phyloP scores from a whole-genome alignment of 2,113 vertebrate species.

The Antechinus stuartii region DNA sequence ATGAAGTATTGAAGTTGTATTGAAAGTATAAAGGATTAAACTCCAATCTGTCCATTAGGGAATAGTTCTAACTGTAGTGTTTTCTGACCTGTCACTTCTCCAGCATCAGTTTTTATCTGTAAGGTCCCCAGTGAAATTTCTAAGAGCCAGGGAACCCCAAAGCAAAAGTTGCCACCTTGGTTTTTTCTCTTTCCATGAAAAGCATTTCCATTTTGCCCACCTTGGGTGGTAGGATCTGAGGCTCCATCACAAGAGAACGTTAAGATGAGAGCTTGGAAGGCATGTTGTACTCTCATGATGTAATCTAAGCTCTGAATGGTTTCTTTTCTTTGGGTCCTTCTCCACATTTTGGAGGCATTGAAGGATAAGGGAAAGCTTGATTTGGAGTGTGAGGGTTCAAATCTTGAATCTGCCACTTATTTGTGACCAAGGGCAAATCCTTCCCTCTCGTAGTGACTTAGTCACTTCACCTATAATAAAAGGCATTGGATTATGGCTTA shows the following conservation, averaged over 20 bases:
- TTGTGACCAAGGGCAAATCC: background rate
- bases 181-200: background rate
- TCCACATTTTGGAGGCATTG: background rate
- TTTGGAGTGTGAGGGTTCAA: background rate
- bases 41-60: background rate
- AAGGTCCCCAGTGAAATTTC: background rate
- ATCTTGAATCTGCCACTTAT: background rate
- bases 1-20: background rate
- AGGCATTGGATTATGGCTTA: background rate
- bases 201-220: background rate
- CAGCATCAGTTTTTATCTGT: background rate
- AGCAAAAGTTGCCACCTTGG: background rate
- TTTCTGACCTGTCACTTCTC: background rate
- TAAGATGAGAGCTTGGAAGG: background rate
- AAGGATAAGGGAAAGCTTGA: background rate
- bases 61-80: background rate
- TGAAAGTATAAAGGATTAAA: background rate
- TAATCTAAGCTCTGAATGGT: background rate
- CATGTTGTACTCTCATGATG: background rate
- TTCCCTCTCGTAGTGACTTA: background rate
- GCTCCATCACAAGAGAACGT: background rate
- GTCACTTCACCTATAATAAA: background rate
- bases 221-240: background rate
- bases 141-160: background rate
- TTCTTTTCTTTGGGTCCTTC: background rate